phyloP scores from a whole-genome alignment of 2,888 invertebrate species.

The Drosophila neonasuta region DNA sequence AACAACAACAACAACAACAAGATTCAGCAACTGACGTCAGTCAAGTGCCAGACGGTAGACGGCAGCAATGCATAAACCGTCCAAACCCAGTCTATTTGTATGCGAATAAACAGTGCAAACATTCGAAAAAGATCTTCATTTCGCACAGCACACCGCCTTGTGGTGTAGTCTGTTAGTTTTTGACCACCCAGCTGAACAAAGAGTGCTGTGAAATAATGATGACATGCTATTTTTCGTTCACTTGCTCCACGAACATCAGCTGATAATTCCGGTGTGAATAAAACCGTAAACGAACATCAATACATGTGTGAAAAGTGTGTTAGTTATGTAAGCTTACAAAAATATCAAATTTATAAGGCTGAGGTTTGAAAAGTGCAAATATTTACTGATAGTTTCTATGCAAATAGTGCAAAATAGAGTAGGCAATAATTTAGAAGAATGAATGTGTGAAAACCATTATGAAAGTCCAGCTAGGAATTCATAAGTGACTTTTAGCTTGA shows the following conservation, averaged over 20 bases:
- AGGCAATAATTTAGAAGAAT: too few species aligned
- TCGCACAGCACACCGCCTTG: conserved; percentile 2
- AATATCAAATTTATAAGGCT: too few species aligned
- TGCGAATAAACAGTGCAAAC: conserved; percentile 45
- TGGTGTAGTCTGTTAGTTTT: background rate
- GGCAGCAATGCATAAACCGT: conserved; percentile 38
- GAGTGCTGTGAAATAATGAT: background rate
- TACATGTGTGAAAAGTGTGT: too few species aligned
- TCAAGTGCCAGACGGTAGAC: conserved; percentile 52
- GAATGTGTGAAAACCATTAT: too few species aligned
- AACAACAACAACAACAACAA: background rate
- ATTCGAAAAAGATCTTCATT: conserved; percentile 37
- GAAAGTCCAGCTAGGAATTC: too few species aligned
- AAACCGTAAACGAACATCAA: too few species aligned
- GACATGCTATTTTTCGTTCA: too few species aligned
- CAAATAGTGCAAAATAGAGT: too few species aligned
- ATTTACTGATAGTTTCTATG: too few species aligned
- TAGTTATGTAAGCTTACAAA: too few species aligned
- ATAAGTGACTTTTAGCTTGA: too few species aligned
- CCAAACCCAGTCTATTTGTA: conserved; percentile 23
- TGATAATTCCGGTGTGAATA: background rate
- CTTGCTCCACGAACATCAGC: background rate
- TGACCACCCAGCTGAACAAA: conserved; percentile 27
- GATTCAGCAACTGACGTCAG: conserved; percentile 53
- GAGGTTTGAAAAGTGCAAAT: too few species aligned